These are phyloP conservation scores for Corbicula japonica DNA, from an alignment of 2,888 invertebrate genomes.

Conservation along the genomic window DNA sequence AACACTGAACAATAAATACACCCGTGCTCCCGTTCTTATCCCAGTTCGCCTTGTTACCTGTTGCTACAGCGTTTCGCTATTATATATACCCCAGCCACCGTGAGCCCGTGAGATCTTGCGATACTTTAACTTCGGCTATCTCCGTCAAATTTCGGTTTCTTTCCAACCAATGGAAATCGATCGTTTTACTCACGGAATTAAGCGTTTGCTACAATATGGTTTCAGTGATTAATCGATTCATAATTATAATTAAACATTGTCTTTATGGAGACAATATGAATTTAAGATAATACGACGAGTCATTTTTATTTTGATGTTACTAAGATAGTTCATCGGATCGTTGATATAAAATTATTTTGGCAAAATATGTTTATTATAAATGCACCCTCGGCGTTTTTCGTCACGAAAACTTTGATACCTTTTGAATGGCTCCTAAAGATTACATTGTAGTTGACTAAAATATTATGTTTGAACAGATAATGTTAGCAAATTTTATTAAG, in stretches of 20 bases:
- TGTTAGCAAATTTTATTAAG: constrained; percentile 11
- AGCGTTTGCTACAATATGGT: constrained; percentile 4
- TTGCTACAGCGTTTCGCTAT: not conserved
- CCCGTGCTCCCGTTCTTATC: constrained; percentile 12
- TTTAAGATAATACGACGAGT: constrained; percentile 12
- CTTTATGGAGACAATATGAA: constrained; percentile 1
- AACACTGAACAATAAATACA: constrained; percentile 28
- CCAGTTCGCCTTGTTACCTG: constrained; percentile 17
- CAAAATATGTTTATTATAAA: constrained; percentile 3
- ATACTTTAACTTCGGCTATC: not conserved
- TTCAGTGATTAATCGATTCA: constrained; percentile 12
- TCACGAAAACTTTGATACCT: constrained; percentile 24
- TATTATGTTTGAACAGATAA: not conserved
- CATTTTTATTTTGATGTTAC: constrained; percentile 32
- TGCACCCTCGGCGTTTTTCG: constrained; percentile 17
- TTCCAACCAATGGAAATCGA: not conserved
- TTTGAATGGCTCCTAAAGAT: constrained; percentile 18
- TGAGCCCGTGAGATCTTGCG: constrained; percentile 19
- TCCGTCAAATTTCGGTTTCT: constrained; percentile 12
- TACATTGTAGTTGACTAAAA: constrained; percentile 15
- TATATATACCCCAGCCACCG: constrained; percentile 23
- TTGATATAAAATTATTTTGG: not conserved
- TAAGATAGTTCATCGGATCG: constrained; percentile 19
- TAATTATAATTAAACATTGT: constrained; percentile 16
- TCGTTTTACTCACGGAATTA: not conserved